Conservation (phyloP, 2,113 vertebrate species). For the Grus americana region DNA sequence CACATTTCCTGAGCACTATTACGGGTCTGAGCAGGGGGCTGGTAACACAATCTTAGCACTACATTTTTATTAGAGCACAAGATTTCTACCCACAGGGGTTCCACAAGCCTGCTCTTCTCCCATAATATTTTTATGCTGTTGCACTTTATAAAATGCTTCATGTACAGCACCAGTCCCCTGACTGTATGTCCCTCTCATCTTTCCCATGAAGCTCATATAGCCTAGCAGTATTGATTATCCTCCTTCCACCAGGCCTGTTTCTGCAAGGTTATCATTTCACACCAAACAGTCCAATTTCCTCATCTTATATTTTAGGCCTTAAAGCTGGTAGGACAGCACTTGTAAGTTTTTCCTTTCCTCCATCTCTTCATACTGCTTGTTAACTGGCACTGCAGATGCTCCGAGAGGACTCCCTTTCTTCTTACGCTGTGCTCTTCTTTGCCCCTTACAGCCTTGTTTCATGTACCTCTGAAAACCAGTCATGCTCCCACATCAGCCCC, state of each 20-base stretch:
- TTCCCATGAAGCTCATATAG: neutral
- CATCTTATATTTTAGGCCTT: neutral
- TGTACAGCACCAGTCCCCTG: neutral
- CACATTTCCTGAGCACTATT: constrained; percentile 3
- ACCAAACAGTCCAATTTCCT: neutral
- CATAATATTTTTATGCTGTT: neutral
- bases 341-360: neutral
- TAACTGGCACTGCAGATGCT: neutral
- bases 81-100: neutral
- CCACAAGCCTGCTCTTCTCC: neutral
- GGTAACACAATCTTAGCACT: neutral
- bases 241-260: neutral
- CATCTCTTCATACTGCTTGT: neutral
- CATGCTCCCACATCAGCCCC: neutral
- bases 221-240: neutral
- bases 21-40: neutral
- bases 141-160: neutral
- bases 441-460: neutral
- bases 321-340: neutral
- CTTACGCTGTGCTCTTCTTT: neutral
- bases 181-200: neutral
- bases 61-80: neutral
- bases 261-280: neutral
- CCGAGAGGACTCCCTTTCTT: neutral
- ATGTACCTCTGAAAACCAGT: neutral